Base-by-base conservation (phyloP, 2,888 invertebrate genomes). In the Pachycephus smyrnensis region DNA sequence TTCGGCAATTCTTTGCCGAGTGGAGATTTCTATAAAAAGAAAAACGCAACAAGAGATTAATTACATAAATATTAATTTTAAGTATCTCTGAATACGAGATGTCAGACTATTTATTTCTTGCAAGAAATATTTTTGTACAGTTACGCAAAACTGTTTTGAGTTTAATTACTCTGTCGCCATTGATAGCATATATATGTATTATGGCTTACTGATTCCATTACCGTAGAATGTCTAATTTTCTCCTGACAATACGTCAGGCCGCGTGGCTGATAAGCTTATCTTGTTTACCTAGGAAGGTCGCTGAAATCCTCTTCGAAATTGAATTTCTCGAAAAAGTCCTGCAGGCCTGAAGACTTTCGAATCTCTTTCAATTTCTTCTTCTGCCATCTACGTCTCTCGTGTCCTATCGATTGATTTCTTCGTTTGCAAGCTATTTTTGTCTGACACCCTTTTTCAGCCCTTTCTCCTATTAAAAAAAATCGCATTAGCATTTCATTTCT, bases 1-100 rank as follows among this genome's bases (percentile, higher is more conserved):
- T n/a, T 77, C 55, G 73, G 31, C 77, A 36, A 76, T 69, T 79
- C 77, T 71, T 69, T 77, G 75, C 0, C 40, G 40, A 55, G 40
- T 23, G 23, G 40, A 55, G 40, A 23, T 55, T 55, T 1, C 40
- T 55, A 0, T 55, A 23, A 55, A 15, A 55, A 55, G 23, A 55
- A 23, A 2, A 55, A 6, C 23, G 23, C 23, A 55, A 55, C 40
- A 23, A 55, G 40, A 55, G 23, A 55, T 55, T 55, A 55, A 23
- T 9, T 23, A 1, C 15, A 23, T 55, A 55, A 55, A 55, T 55
- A 55, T 55, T 55, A 55, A 40, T 40, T 40, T 23, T 55, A 55
- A 55, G 40, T 55, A 55, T 55, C 40, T 23, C 2, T 23, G 23
- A 23, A 55, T 23, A 55, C 40, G 40, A 55, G 40, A 55, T 55